Conservation (phyloP, 1,140 invertebrate genomes). For the Drosophila ananassae region DNA sequence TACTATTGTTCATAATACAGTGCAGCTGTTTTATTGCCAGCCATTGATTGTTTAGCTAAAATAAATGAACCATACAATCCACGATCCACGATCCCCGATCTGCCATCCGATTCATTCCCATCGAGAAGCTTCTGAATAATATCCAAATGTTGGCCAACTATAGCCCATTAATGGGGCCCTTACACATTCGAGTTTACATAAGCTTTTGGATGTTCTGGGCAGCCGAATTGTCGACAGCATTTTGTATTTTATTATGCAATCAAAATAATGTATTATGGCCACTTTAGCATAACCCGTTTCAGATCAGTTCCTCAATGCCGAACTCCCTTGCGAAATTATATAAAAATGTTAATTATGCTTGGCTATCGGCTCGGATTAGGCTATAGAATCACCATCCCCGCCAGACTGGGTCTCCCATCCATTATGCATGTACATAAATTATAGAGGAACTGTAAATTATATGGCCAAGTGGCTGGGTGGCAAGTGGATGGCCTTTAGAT, state of each 20-base stretch:
- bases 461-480: slow-evolving; percentile 49
- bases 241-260: slow-evolving; percentile 54
- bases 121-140: slow-evolving; percentile 18
- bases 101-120: slow-evolving; percentile 16
- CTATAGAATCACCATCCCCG: slow-evolving; percentile 35
- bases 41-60: slow-evolving; percentile 39
- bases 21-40: slow-evolving; percentile 50
- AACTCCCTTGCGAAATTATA: slow-evolving; percentile 59
- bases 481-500: slow-evolving; percentile 54
- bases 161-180: slow-evolving; percentile 4
- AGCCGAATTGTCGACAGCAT: slow-evolving; percentile 26
- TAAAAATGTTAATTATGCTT: slow-evolving; percentile 67
- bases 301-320: neutral
- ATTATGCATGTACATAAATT: slow-evolving; percentile 77
- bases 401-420: slow-evolving; percentile 16
- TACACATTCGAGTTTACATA: slow-evolving; percentile 25
- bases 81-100: neutral
- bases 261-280: slow-evolving; percentile 15
- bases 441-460: slow-evolving; percentile 63
- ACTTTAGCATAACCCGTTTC: slow-evolving; percentile 34
- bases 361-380: slow-evolving; percentile 49
- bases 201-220: slow-evolving; percentile 17
- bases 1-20: slow-evolving; percentile 43
- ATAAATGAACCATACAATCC: slow-evolving; percentile 38
- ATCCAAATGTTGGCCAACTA: slow-evolving; percentile 14